Conservation (phyloP, 1,140 invertebrate species). For the Papilio aristodemus region DNA sequence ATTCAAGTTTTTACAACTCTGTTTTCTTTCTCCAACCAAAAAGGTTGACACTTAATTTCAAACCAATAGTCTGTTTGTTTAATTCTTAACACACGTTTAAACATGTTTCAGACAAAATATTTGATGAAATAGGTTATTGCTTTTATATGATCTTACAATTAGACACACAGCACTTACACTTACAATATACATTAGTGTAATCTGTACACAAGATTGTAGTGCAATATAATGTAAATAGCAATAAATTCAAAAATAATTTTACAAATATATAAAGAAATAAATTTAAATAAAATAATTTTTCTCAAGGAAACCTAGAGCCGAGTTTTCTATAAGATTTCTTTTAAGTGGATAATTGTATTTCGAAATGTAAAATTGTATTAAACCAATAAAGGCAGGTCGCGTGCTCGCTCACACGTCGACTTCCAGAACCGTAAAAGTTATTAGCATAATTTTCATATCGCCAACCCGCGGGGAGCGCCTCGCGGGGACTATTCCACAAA, state of each 20-base stretch:
- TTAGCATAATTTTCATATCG: conserved; percentile 17
- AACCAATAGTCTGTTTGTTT: too few relatives aligned
- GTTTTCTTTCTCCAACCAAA: conserved; percentile 7
- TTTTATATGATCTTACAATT: too few relatives aligned
- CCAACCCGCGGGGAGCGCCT: not conserved
- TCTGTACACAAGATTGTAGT: too few relatives aligned
- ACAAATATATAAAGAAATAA: not conserved
- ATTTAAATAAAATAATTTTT: not conserved
- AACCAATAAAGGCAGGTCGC: not conserved
- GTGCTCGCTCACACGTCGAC: not conserved
- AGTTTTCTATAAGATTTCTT: not conserved
- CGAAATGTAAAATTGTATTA: not conserved
- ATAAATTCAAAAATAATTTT: too few relatives aligned
- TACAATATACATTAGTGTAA: too few relatives aligned
- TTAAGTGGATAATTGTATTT: not conserved
- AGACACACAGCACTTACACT: too few relatives aligned
- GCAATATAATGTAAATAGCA: too few relatives aligned
- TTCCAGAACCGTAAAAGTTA: not conserved
- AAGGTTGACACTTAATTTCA: not conserved
- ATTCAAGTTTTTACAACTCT: conserved; percentile 5
- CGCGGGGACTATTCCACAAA: not conserved
- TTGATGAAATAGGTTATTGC: too few relatives aligned
- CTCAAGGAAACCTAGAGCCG: not conserved
- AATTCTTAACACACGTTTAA: too few relatives aligned
- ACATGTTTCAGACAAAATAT: too few relatives aligned